Evolutionary conservation across 2,888 invertebrate species (phyloP).

Genomic region (Platycheirus albimanus): DNA sequence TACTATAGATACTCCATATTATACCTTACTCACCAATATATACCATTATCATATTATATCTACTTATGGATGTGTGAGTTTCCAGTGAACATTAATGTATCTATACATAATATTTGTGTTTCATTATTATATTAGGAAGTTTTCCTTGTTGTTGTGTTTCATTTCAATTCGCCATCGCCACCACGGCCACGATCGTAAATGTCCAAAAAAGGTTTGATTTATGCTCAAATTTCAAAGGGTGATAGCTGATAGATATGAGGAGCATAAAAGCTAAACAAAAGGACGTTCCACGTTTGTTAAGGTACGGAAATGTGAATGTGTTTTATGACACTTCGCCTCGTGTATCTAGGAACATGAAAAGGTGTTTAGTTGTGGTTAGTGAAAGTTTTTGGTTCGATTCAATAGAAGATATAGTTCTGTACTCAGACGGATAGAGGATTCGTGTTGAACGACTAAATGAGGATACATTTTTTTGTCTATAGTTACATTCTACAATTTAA

Average conservation of each 20-base stretch:
- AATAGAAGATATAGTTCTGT: too few relatives aligned
- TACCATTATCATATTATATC: background rate
- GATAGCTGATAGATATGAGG: constrained; percentile 38
- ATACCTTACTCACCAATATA: background rate
- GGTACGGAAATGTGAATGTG: constrained; percentile 17
- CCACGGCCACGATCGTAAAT: constrained; percentile 83
- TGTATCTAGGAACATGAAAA: background rate
- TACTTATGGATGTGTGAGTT: background rate
- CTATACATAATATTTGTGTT: constrained; percentile 6
- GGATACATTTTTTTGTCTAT: too few relatives aligned
- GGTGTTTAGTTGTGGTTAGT: too few relatives aligned
- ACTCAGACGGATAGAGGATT: too few relatives aligned
- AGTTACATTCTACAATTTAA: too few relatives aligned
- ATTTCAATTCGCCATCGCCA: constrained; percentile 82
- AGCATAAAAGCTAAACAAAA: constrained; percentile 19
- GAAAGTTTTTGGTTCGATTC: too few relatives aligned
- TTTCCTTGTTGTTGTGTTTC: constrained; percentile 75
- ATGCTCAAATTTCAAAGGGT: constrained; percentile 75
- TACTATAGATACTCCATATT: constrained; percentile 5
- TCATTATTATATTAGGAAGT: constrained; percentile 67
- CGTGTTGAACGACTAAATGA: too few relatives aligned
- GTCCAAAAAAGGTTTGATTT: constrained; percentile 83
- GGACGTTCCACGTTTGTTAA: constrained; percentile 12
- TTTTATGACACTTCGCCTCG: constrained; percentile 29
- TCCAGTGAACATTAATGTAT: background rate